Percentiles rank a stretch among this genome's conserved stretches.
Conservation (phyloP, 2,113 vertebrate genomes). For the Triplophysa dalaica region DNA sequence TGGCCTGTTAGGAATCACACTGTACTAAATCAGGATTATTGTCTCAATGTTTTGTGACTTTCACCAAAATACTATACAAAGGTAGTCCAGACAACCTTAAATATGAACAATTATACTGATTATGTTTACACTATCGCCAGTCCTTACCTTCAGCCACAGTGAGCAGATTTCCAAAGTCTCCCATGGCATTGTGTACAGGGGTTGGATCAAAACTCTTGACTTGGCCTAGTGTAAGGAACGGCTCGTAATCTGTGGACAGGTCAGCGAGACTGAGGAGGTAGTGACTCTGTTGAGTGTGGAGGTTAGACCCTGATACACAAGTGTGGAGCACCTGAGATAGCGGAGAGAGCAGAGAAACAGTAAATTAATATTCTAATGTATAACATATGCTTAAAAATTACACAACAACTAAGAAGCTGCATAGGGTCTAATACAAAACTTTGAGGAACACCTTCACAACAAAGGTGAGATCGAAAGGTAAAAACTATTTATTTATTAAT, state of each 20-base stretch:
- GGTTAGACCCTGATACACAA: slow-evolving; percentile 90
- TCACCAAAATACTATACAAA: background rate
- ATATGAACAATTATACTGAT: no score
- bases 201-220: slow-evolving; percentile 83
- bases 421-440: slow-evolving; percentile 5
- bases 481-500: background rate
- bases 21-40: no score
- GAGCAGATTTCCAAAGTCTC: slow-evolving; percentile 86
- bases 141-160: slow-evolving; percentile 91
- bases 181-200: slow-evolving; percentile 69
- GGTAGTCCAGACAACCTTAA: background rate
- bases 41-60: background rate
- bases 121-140: background rate
- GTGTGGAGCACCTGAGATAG: slow-evolving; percentile 87
- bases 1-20: no score
- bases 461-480: background rate
- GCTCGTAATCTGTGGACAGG: slow-evolving; percentile 88
- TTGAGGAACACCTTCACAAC: background rate
- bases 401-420: background rate
- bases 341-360: background rate
- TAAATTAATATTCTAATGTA: background rate
- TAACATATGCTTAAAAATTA: no score
- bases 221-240: slow-evolving; percentile 84
- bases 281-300: slow-evolving; percentile 91
- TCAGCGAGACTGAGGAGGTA: slow-evolving; percentile 91